Base-by-base conservation (phyloP, 2,113 vertebrate genomes). In the Collichthys lucidus region DNA sequence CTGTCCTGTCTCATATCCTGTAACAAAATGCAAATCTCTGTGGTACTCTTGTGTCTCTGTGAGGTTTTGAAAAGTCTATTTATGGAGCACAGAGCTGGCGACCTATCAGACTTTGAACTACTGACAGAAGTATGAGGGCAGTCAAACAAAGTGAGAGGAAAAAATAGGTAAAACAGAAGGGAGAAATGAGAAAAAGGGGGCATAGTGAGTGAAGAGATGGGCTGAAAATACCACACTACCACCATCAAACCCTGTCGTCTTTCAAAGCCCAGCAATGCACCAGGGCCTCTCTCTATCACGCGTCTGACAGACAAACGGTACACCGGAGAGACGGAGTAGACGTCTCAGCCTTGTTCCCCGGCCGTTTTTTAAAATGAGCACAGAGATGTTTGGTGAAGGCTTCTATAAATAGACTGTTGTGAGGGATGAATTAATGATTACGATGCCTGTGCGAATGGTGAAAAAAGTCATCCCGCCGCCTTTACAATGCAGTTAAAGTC, bases 351-450 rank as follows among this genome's bases (percentile, higher is more conserved):
- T 82, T 84, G 60, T 85, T 88, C 73, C 80, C 60, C n/a, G 20
- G 22, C 62, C n/a, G 65, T 86, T 91, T 88, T 88, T 88, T 74
- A 86, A 92, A 81, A 82, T 62, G 74, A 85, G 81, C 77, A 74
- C 69, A 72, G 63, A 65, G 72, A 88, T 85, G 77, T 91, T 91
- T 88, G 82, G 79, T 67, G 86, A 77, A 88, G 63, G 85, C 31
- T 50, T 88, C 92, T 93, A 94, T 86, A 94, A 94, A 95, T 95
- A 95, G 91, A 24, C 80, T 72, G 80, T 83, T 87, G 80, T 88
- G 83, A 77, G 84, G 77, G 88, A 89, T 93, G 88, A 86, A 95
- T 95, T 82, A 94, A 94, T 93, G 85, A 94, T 93, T 87, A 88
- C 77, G 73, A 73, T 64, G 81, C 53, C 46, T 68, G 82, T 64